Conservation (phyloP, 2,113 vertebrate species). For the Bothrops jararaca region DNA sequence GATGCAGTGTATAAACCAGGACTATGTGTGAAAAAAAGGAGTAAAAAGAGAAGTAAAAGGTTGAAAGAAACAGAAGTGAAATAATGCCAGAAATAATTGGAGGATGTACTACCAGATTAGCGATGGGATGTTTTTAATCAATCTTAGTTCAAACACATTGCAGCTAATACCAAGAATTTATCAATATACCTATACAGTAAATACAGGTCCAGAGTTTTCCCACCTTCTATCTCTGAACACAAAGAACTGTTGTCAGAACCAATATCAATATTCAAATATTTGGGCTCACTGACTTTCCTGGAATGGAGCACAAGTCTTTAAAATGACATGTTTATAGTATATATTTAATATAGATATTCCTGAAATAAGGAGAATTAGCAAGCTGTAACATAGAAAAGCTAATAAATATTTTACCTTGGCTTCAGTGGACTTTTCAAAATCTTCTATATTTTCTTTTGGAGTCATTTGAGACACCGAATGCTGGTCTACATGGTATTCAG, state of each 20-base stretch:
- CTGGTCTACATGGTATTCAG: slow-evolving; percentile 1
- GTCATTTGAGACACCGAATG: slow-evolving; percentile 20
- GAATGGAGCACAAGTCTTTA: not conserved
- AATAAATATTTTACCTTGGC: slow-evolving; percentile 28
- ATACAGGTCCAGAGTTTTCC: not conserved
- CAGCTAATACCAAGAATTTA: not conserved
- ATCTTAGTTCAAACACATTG: not conserved
- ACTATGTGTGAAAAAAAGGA: not conserved
- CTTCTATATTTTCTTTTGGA: slow-evolving; percentile 13
- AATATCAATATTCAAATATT: not conserved
- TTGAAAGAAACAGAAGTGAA: not conserved
- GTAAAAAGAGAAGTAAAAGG: not conserved
- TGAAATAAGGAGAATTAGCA: not conserved
- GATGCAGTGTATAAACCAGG: not conserved
- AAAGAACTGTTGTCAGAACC: not conserved
- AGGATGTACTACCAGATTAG: not conserved
- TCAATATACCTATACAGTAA: not conserved
- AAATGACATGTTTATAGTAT: not conserved
- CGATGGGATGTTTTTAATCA: not conserved
- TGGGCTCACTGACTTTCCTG: not conserved
- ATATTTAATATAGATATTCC: not conserved
- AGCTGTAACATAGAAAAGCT: not conserved
- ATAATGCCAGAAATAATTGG: not conserved
- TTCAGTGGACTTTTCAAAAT: slow-evolving; percentile 24
- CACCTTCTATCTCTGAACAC: not conserved